Evolutionary conservation across 2,113 vertebrate species (phyloP), one percentile per base, ranked within the genome.

Genomic region (Centropus bengalensis): DNA sequence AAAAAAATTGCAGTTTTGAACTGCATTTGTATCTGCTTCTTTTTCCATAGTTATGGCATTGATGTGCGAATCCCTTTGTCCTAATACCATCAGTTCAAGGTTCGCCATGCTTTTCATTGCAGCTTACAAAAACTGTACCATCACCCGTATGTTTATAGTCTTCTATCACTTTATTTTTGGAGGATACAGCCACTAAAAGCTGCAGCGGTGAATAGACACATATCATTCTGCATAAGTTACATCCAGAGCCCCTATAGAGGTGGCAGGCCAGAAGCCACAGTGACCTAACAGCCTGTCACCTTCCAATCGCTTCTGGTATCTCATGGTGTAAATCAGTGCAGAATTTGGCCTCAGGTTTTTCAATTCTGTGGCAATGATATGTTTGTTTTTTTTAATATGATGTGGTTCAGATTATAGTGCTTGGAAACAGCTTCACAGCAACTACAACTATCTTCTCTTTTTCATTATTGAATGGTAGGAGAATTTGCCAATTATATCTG

Each of bases 131-230:
- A 79, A 67, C 76, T 56, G 3, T 42, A 88, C 85, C 56, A 69
- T 42, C 56, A 62, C 52, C 40, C 69, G 88, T 12, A 1, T 4
- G 8, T 84, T 93, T 84, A 44, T 44, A 60, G 52, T 30, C 49
- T 60, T 78, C 56, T 64, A 1, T 74, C 68, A 24, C 82, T 88
- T 88, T 63, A 28, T 76, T 95, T 93, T 90, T 56, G 66, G 56
- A 93, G 90, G 69, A 75, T 94, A 84, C 82, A 54, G 85, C 82
- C 90, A 75, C 47, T 59, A 14, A 71, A 89, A 94, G 23, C 52
- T 68, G 73, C 94, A 90, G 93, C 94, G 96, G 89, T 67, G 69
- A 70, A 85, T 71, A 60, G 79, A 75, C 47, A 9, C 64, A 3
- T 36, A 80, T 83, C 79, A 14, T 74, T 70, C 51, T 67, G 30